Percentiles rank a stretch among this genome's conserved stretches.
phyloP scores from a whole-genome alignment of 2,113 vertebrate genomes.

The Sarotherodon lohbergeri region DNA sequence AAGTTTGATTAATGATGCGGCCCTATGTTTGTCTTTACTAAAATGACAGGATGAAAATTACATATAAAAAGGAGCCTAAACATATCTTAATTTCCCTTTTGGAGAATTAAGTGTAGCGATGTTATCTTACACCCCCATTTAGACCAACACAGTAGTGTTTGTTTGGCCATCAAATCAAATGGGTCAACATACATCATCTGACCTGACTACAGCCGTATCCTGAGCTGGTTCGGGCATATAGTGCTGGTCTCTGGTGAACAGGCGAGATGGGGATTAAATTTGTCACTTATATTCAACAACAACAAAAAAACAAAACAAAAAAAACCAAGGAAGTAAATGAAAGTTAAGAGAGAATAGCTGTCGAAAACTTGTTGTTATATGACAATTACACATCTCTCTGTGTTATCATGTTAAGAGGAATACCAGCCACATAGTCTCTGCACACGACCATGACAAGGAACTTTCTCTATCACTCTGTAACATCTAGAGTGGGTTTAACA shows the following conservation, averaged over 20 bases:
- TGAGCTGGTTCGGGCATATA: background rate
- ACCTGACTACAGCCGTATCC: background rate
- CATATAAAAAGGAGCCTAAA: background rate
- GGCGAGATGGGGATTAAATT: background rate
- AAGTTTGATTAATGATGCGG: background rate
- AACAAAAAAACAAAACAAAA: background rate
- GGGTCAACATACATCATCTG: background rate
- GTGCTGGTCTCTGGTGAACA: background rate
- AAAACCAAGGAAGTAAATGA: background rate
- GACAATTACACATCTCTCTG: background rate
- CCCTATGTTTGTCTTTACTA: background rate
- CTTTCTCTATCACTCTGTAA: background rate
- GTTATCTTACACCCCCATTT: background rate
- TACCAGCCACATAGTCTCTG: background rate
- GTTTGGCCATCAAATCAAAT: background rate
- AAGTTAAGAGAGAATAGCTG: background rate
- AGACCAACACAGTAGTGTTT: background rate
- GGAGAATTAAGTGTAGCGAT: background rate
- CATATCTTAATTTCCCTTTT: background rate
- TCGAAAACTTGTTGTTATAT: background rate
- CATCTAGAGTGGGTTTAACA: background rate
- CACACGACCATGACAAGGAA: background rate
- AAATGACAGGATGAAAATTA: slow-evolving; percentile 9
- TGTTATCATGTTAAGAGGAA: background rate
- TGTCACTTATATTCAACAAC: background rate